Percentiles rank a stretch among this genome's conserved stretches.
Conservation (phyloP, 2,888 invertebrate genomes). For the Pomacea canaliculata region DNA sequence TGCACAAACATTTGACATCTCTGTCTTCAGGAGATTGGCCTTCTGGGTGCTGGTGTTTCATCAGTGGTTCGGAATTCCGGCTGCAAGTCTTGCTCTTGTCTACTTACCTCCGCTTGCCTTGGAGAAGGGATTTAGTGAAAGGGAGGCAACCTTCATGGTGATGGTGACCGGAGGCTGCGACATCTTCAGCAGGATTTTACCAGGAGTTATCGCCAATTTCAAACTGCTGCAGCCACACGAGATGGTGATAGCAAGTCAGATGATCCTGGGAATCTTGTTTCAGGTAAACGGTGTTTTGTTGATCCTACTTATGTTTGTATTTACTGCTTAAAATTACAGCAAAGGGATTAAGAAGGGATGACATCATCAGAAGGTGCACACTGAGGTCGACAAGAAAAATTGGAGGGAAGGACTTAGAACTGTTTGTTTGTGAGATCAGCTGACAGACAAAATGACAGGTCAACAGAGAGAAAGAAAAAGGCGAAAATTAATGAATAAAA, state of each 20-base stretch:
- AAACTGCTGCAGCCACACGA: slow-evolving; percentile 14
- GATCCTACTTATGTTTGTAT: too few relatives aligned
- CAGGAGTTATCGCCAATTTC: slow-evolving; percentile 26
- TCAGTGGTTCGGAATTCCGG: not conserved
- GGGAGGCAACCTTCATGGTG: slow-evolving; percentile 16
- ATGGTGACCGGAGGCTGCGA: slow-evolving; percentile 20
- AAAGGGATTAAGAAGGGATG: too few relatives aligned
- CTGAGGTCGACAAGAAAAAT: too few relatives aligned
- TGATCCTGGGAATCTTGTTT: slow-evolving; percentile 10
- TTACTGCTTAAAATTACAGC: too few relatives aligned
- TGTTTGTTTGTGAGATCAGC: too few relatives aligned
- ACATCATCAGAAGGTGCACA: too few relatives aligned
- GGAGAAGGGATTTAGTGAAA: slow-evolving; percentile 20
- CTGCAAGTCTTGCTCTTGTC: not conserved
- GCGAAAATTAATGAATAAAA: too few relatives aligned
- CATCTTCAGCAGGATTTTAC: slow-evolving; percentile 24
- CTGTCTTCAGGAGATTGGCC: not conserved
- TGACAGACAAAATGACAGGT: too few relatives aligned
- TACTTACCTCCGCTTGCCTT: slow-evolving; percentile 23
- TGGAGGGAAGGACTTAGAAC: too few relatives aligned
- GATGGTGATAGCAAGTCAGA: slow-evolving; percentile 6
- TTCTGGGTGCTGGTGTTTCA: slow-evolving; percentile 2
- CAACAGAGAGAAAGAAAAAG: too few relatives aligned
- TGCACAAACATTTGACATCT: not conserved
- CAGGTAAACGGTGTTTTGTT: not conserved